Evolutionary conservation across 2,888 invertebrate species (phyloP), one percentile per base, ranked within the genome.

Genomic region (Achlya flavicornis): DNA sequence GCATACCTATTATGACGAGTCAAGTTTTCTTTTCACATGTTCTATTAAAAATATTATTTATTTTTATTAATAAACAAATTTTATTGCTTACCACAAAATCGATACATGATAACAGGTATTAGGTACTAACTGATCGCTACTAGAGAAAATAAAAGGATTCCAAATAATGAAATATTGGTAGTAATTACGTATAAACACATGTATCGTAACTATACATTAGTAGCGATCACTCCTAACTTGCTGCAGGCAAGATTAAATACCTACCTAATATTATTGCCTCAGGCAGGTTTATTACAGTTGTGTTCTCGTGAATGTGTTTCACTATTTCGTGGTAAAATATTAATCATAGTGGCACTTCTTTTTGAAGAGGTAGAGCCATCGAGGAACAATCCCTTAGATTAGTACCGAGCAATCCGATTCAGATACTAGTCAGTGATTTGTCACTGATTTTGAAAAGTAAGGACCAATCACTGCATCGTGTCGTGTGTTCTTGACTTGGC

Each of bases 171-270:
- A 60, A 60, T 43, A 19, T 41, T 41, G 41, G 41, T 60, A 26
- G 60, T 33, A 41, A 60, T 19, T 33, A 60, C 43, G 12, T 12
- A 59, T 38, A 59, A 59, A 35, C 35, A 59, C 16, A 19, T 38
- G 59, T 38, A 53, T 53, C 53, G 53, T 53, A 53, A 16, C 53
- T 19, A 53, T 19, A 53, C 6, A 53, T 53, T 53, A 53, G 53
- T 53, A 53, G 19, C 53, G 10, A 53, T 53, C 19, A 53, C 53
- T 53, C 53, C 19, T 53, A 53, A 53, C 53, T 10, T 53, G 53
- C 53, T 19, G 16, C 19, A 10, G 53, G 53, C 53, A 19, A 53
- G 53, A 19, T 53, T 19, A 53, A 19, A 53, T 53, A 10, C 53
- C 16, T 53, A 10, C 16, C 53, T 53, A 19, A 53, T 53, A 53